Base-by-base conservation (phyloP, 2,113 vertebrate species). In the Gnathonemus echidnorhynchus region DNA sequence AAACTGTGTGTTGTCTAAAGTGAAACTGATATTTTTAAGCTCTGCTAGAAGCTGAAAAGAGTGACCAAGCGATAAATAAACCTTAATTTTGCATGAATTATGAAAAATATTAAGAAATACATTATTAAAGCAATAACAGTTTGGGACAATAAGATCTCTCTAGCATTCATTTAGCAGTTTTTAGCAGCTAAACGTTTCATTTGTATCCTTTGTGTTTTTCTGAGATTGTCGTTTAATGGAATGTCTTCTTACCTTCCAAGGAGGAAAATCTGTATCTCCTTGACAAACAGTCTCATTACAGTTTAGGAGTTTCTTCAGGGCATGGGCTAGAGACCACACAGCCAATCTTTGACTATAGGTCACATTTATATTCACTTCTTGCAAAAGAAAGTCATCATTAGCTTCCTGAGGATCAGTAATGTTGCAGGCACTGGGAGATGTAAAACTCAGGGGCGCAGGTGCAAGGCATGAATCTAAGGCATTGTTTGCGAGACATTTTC, bases 41-140 rank as follows among this genome's bases (percentile, higher is more conserved):
- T 93, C 93, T 48, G 92, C 8, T 7, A 95, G 93, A 66, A 96
- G 93, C 95, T 96, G 90, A 24, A 90, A 93, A 91, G 27, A 31
- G 31, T 35, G 31, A 77, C 1, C 70, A 80, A 35, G 53, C 11
- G n/a, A 46, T 31, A 86, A 31, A 91, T 5, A 49, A 27, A 39
- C 5, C 6, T 80, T 77, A 17, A 53, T 27, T 48, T 80, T 80
- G 35, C 74, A 39, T 80, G 6, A 35, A 46, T 88, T 2, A 42
- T 39, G n/a, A 80, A 42, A 80, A 80, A 35, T 21, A n/a, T 80
- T 80, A 49, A 77, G 58, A 50, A 87, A 52, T 31, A 8, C 19
- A 39, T 15, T 80, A 80, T 80, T 19, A 42, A 80, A 80, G 31
- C 74, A 80, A 77, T 77, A 77, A 85, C 46, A n/a, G 5, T 48